Evolutionary conservation across 1,140 invertebrate species (phyloP), one percentile per base, ranked within the genome.

Genomic region (Drosophila pachea): DNA sequence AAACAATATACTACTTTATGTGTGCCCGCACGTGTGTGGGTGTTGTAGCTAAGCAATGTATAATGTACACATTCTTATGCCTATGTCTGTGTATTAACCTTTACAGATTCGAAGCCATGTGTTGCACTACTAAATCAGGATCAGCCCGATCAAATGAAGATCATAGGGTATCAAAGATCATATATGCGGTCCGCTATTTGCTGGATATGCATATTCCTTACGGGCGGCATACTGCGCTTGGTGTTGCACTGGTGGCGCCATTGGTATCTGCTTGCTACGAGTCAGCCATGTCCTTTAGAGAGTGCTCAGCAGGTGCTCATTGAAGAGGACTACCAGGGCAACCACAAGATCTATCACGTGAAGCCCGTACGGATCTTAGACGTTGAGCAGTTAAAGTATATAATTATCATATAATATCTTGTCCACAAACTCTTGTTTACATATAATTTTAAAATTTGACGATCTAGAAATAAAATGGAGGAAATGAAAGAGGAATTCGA

Each of bases 161-260:
- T 95, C 56, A 91, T 91, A 72, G 94, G 94, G 11, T 96, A 93
- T 77, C 89, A 91, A 49, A 89, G 88, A 38, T 92, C 91, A 72
- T 58, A 75, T 36, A 16, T 90, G 2, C 91, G 90, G 66, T 91
- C 90, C 2, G 70, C 91, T 22, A 9, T 94, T 1, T 93, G 92
- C 22, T 94, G 92, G 91, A 53, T 93, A 0, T 90, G 92, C 5
- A 93, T 94, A 56, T 73, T 94, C 2, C 49, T 95, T 7, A 94
- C 94, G 7, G 90, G 91, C 12, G 97, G 97, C 31, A 82, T 95
- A 6, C 90, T 97, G 5, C 92, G 95, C 32, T 90, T 98, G 35
- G 84, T 97, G 40, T 94, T 97, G 88, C 95, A 97, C 88, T 98
- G 97, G 96, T 94, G 93, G 89, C 95, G 96, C 0, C 93, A 93